Evolutionary conservation across 2,113 vertebrate genomes (phyloP), one percentile per base, ranked within the genome.

Genomic region (Tangachromis dhanisi): DNA sequence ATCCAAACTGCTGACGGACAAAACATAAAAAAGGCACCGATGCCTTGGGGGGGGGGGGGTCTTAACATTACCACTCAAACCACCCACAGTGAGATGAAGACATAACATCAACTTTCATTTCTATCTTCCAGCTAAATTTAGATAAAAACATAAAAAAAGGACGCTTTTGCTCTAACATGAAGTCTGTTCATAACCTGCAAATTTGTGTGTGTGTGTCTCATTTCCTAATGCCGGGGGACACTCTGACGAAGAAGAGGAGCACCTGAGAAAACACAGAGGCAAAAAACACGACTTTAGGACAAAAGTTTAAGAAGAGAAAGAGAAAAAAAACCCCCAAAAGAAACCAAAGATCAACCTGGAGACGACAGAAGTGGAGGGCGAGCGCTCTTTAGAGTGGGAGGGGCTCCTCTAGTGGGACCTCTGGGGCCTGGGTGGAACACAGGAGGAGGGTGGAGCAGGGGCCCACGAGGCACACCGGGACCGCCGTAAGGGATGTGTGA

Each of bases 291-390:
- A 78, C 29, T 19, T 51, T 19, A 79, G 10, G 31, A 11, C 19
- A 71, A 71, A 71, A 6, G 63, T 71, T 38, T 66, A 21, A 66
- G 19, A 66, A 66, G 0, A 9, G 14, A 19, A 12, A 33, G 9
- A 63, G 29, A 7, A 35, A 61, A 6, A 2, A 6, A 2, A 0
- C 0, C 16, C 0, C 57, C 73, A 29, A 49, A 21, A 29, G n/a
- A 11, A 5, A 9, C 3, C 17, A 3, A 19, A 16, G 31, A 86
- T 92, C 92, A 73, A 95, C 95, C 95, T 94, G 93, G 94, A 31
- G 92, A 8, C 9, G 89, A 90, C 9, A 95, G 93, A 21, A 97
- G 94, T 19, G 94, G 93, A 79, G 94, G 92, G 40, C 95, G 90
- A 3, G 89, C 93, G 11, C 88, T 92, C 92, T 96, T 96, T 47